Evolutionary conservation across 2,797 vertebrate genomes (phyloP).

Genomic region (Emys orbicularis): DNA sequence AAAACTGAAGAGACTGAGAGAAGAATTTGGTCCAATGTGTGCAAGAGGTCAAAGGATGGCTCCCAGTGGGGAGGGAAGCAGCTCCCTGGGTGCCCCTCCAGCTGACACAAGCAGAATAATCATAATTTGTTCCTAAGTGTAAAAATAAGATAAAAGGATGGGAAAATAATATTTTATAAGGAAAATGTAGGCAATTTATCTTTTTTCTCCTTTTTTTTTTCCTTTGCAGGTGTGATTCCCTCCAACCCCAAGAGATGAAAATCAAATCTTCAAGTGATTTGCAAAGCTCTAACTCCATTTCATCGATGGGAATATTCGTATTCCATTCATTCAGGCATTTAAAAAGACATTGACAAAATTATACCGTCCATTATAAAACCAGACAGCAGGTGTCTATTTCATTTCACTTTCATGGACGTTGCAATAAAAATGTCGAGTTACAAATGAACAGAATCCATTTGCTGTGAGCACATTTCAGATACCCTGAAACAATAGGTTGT

Average conservation of each 20-base stretch:
- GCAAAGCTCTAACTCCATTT: neutral
- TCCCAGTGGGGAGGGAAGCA: neutral
- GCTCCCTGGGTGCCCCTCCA: neutral
- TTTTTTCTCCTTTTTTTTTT: neutral
- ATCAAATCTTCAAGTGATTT: neutral
- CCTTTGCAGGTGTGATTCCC: neutral
- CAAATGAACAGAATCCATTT: neutral
- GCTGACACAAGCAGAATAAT: neutral
- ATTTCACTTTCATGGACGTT: neutral
- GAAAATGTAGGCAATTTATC: neutral
- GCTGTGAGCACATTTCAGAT: neutral
- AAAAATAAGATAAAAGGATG: neutral
- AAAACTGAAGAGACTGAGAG: neutral
- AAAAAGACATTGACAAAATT: neutral
- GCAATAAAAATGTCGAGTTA: neutral
- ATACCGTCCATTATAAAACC: neutral
- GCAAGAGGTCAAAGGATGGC: neutral
- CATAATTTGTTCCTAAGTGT: neutral
- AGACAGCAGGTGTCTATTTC: neutral
- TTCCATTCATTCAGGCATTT: neutral
- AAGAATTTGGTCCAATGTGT: neutral
- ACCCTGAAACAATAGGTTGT: neutral
- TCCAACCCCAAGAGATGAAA: neutral
- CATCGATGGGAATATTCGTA: neutral
- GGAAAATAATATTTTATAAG: neutral